These are phyloP conservation scores for Trissolcus brochymenae DNA, from an alignment of 2,888 invertebrate genomes.

Conservation along the genomic window DNA sequence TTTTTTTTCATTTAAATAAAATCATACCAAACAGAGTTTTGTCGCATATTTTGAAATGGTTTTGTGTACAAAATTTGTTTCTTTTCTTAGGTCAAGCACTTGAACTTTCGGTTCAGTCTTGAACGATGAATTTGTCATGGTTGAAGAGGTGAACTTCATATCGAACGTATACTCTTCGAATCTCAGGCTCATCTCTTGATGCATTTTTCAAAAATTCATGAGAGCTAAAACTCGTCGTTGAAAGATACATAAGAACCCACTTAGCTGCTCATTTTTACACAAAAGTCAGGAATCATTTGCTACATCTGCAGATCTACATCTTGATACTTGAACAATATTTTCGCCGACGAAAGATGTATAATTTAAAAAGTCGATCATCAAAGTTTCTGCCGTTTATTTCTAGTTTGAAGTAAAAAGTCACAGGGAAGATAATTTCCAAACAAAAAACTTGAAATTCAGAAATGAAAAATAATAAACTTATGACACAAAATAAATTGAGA, in stretches of 20 bases:
- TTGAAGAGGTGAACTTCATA: constrained; percentile 46
- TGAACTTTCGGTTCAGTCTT: too few relatives aligned
- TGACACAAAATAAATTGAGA: too few relatives aligned
- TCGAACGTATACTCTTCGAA: constrained; percentile 34
- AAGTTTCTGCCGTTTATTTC: too few relatives aligned
- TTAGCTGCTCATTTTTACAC: constrained; percentile 56
- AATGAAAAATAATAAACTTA: too few relatives aligned
- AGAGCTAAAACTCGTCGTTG: constrained; percentile 47
- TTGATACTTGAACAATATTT: background rate
- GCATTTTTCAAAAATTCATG: constrained; percentile 54
- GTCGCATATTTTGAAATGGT: background rate
- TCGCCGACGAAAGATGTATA: too few relatives aligned
- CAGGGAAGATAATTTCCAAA: too few relatives aligned
- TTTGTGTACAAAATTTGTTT: background rate
- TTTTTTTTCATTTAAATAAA: too few relatives aligned
- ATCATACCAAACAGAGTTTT: background rate
- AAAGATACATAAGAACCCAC: constrained; percentile 54
- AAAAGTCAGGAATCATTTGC: constrained; percentile 34
- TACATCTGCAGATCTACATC: constrained; percentile 7
- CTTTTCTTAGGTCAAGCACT: too few relatives aligned
- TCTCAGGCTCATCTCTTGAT: constrained; percentile 43
- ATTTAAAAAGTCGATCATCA: too few relatives aligned
- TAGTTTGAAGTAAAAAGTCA: too few relatives aligned
- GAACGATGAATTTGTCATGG: constrained; percentile 43
- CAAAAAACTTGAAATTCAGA: too few relatives aligned